Base-by-base conservation (phyloP, 2,113 vertebrate genomes). In the Notiomystis cincta region DNA sequence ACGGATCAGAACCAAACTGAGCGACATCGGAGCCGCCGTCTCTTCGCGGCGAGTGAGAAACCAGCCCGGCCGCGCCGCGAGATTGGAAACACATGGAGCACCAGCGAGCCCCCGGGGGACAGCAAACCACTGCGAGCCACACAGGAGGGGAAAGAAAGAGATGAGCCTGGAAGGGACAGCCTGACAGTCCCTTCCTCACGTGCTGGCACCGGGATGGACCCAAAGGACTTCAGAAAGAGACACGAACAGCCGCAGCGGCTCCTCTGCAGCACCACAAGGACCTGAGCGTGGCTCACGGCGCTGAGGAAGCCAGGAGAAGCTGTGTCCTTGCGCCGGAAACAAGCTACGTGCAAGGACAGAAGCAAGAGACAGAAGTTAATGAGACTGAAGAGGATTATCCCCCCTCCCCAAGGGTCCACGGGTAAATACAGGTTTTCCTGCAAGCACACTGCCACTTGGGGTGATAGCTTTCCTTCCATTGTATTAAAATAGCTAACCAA, bases 341-440 rank as follows among this genome's bases (percentile, higher is more conserved):
- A 54, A 75, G 60, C 35, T 87, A 54, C 0, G 0, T 87, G 35
- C 67, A 75, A 90, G 77, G 37, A 73, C 47, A 73, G 82, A 69
- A 82, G 50, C 20, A 90, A 91, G 21, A 94, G 23, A 53, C 31
- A 73, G 64, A 38, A 71, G 56, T 51, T 44, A 87, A 47, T 37
- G 51, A 62, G 61, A 64, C 60, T 78, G 60, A 78, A 78, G 56
- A 92, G 69, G 67, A 86, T 92, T 47, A 93, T 56, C 15, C 64
- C 9, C 28, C 56, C 42, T 86, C 47, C 62, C 64, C 56, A 67
- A 20, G 47, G 42, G 37, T 60, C 51, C 35, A 35, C 0, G 5
- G 10, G 27, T 78, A 95, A 95, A 95, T 71, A 92, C 42, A 89
- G 58, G 76, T 66, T 92, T 96, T 95, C 82, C 94, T 95, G 90